Conservation (phyloP, 2,888 invertebrate genomes). For the Philaethria dido region DNA sequence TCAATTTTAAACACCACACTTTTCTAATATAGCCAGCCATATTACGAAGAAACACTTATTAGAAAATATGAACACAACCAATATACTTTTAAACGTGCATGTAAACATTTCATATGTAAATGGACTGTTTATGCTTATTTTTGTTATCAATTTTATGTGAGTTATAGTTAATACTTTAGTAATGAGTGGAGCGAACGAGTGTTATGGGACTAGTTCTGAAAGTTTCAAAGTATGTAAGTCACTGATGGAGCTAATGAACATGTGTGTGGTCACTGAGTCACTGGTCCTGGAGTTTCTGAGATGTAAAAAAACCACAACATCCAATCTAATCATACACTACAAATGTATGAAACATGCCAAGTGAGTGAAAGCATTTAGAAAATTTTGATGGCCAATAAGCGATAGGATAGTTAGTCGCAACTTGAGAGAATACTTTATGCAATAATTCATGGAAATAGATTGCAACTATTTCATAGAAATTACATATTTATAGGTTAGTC, state of each 20-base stretch:
- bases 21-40: background rate
- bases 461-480: background rate
- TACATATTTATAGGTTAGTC: background rate
- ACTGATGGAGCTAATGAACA: constrained; percentile 49
- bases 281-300: constrained; percentile 55
- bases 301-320: constrained; percentile 61
- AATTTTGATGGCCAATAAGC: constrained; percentile 66
- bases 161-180: constrained; percentile 60
- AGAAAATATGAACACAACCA: background rate
- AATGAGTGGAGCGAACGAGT: constrained; percentile 60
- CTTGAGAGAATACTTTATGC: background rate
- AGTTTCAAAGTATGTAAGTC: constrained; percentile 58
- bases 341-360: constrained; percentile 63
- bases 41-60: background rate
- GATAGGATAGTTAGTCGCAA: constrained; percentile 51
- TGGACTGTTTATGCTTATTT: constrained; percentile 22
- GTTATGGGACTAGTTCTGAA: constrained; percentile 63
- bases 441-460: background rate
- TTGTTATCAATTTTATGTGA: constrained; percentile 42
- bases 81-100: background rate
- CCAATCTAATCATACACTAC: constrained; percentile 65
- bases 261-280: constrained; percentile 52
- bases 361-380: constrained; percentile 60
- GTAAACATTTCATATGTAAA: constrained; percentile 33
- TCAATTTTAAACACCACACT: background rate